A percentile compares a stretch with the other conserved stretches of the same genome.
Evolutionary conservation across 2,113 vertebrate species (phyloP).

Genomic region (Cyprinus carpio): DNA sequence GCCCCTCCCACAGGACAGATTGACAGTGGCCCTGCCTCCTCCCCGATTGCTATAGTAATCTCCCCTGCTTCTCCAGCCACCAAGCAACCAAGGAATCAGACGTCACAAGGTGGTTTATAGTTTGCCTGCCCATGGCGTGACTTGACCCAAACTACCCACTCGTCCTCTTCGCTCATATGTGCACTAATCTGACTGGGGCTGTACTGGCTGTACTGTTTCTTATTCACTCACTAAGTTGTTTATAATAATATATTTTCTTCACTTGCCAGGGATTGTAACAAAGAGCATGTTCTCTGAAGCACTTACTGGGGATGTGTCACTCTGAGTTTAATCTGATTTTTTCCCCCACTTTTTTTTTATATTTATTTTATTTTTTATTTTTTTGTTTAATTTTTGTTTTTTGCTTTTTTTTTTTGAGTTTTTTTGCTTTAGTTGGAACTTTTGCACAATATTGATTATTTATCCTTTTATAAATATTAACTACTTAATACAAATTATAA

Average conservation of each 20-base stretch:
- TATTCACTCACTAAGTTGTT: not conserved
- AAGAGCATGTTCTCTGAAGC: not conserved
- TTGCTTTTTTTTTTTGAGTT: not conserved
- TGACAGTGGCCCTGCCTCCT: slow-evolving; percentile 67
- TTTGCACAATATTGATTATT: not conserved
- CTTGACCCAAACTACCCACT: slow-evolving; percentile 62
- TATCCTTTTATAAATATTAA: no score
- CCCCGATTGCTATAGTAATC: slow-evolving; percentile 78
- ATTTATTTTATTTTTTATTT: no score
- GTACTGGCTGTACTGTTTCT: slow-evolving; percentile 10
- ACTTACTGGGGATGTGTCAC: not conserved
- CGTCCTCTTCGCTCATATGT: slow-evolving; percentile 39
- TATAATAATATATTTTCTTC: not conserved
- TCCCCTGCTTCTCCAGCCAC: slow-evolving; percentile 75
- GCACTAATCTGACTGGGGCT: slow-evolving; percentile 53
- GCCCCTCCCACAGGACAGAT: slow-evolving; percentile 72
- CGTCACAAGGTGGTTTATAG: slow-evolving; percentile 81
- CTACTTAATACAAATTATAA: no score
- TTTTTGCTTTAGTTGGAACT: slow-evolving; percentile 40
- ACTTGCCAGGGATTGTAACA: not conserved
- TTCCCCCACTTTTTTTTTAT: not conserved
- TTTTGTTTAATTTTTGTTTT: no score
- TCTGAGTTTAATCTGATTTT: not conserved
- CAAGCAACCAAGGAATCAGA: slow-evolving; percentile 72
- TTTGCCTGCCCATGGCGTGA: slow-evolving; percentile 55